These are phyloP conservation scores for Australoheros scitulus DNA, from an alignment of 2,113 vertebrate species.

Conservation along the genomic window DNA sequence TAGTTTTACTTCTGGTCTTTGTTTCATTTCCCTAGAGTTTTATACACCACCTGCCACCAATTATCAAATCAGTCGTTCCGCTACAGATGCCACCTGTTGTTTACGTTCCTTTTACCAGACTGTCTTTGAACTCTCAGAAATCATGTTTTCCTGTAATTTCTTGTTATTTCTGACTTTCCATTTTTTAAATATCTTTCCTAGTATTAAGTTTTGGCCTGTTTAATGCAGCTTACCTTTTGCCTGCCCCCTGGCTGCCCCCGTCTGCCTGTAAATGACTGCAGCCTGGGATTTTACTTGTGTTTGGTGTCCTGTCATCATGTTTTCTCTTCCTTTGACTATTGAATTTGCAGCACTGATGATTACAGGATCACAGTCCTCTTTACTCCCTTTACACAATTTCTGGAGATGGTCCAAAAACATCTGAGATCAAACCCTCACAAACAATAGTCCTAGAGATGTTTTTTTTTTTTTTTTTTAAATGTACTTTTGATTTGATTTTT, in stretches of 20 bases:
- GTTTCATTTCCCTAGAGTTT: background rate
- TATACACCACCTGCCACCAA: background rate
- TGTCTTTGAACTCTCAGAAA: background rate
- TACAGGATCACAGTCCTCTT: slow-evolving; percentile 1
- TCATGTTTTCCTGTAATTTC: background rate
- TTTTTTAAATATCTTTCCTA: background rate
- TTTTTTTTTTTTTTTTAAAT: background rate
- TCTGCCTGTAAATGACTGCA: background rate
- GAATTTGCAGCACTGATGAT: background rate
- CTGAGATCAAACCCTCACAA: background rate
- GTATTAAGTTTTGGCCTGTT: background rate
- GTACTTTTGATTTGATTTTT: background rate
- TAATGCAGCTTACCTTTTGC: background rate
- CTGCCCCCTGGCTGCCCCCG: background rate
- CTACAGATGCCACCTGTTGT: background rate
- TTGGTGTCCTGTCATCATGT: background rate
- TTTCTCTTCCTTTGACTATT: background rate
- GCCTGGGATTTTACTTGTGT: background rate
- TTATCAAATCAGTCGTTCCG: background rate
- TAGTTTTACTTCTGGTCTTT: background rate
- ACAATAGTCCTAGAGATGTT: background rate
- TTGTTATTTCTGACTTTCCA: background rate
- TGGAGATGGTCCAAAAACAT: background rate
- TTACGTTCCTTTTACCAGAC: slow-evolving; percentile 1
- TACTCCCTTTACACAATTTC: background rate